These are phyloP conservation scores for Acrocephalus scirpaceus DNA, from an alignment of 2,797 vertebrate species.

Conservation along the genomic window DNA sequence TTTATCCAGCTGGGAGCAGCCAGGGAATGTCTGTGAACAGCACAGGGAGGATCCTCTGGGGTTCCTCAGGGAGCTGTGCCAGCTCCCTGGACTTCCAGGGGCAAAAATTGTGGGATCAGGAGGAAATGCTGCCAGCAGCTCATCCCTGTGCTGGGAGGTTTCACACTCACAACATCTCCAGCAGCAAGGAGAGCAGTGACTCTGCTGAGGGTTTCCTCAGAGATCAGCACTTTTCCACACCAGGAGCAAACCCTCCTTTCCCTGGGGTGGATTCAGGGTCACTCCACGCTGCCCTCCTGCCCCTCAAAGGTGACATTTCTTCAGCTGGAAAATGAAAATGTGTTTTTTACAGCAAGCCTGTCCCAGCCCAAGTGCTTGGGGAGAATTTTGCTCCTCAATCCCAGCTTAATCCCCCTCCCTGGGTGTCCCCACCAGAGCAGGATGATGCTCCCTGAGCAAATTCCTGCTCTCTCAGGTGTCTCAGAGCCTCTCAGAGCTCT, in stretches of 20 bases:
- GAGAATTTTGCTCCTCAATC: neutral
- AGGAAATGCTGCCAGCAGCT: neutral
- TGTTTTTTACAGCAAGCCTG: neutral
- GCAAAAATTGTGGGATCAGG: neutral
- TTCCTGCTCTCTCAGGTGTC: neutral
- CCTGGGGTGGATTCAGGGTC: neutral
- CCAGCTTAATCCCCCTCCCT: neutral
- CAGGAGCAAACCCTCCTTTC: neutral
- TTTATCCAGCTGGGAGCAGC: neutral
- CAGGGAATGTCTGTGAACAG: neutral
- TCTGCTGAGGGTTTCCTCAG: neutral
- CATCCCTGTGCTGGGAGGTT: neutral
- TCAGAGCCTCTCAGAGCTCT: neutral
- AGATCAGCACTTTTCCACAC: neutral
- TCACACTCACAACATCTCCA: neutral
- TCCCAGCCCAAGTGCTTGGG: neutral
- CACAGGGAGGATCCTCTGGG: rapidly evolving
- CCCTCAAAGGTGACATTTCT: neutral
- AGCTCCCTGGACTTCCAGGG: neutral
- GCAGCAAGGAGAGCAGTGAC: neutral
- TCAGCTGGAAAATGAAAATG: neutral
- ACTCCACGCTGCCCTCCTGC: neutral
- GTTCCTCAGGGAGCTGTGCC: neutral
- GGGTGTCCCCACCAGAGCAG: neutral
- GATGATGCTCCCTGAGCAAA: neutral